These are phyloP conservation scores for Phyllotreta striolata DNA, from an alignment of 2,888 invertebrate species.

Conservation along the genomic window DNA sequence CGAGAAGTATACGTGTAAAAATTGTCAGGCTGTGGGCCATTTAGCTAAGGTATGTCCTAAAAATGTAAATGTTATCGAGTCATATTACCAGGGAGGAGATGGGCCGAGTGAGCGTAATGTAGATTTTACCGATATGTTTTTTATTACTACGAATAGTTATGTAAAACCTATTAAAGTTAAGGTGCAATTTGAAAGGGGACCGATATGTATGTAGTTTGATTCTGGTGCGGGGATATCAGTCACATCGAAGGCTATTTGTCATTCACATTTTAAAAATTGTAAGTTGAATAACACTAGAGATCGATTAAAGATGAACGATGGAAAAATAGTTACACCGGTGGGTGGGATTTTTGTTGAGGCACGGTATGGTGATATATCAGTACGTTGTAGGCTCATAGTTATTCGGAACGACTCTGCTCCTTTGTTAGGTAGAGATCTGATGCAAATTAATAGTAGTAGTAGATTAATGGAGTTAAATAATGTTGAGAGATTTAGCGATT, in stretches of 20 bases:
- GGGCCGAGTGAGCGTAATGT: slow-evolving; percentile 2
- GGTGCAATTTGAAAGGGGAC: slow-evolving; percentile 16
- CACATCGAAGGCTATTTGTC: slow-evolving; percentile 17
- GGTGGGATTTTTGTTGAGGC: slow-evolving; percentile 23
- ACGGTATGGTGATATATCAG: slow-evolving; percentile 22
- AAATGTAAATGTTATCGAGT: slow-evolving; percentile 17
- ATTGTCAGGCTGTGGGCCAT: slow-evolving; percentile 32
- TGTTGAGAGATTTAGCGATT: not conserved
- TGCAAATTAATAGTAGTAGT: slow-evolving; percentile 2
- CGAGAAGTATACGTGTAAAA: slow-evolving; percentile 13
- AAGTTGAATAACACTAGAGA: slow-evolving; percentile 22
- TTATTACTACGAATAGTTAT: slow-evolving; percentile 17
- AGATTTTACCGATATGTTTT: slow-evolving; percentile 25
- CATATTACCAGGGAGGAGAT: not conserved
- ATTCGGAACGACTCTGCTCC: slow-evolving; percentile 21
- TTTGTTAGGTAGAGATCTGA: slow-evolving; percentile 21
- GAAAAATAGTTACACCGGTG: slow-evolving; percentile 20
- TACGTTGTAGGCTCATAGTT: slow-evolving; percentile 15
- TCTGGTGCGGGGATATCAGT: slow-evolving; percentile 32
- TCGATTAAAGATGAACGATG: slow-evolving; percentile 28
- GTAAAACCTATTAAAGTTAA: slow-evolving; percentile 18
- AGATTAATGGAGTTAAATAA: too few species aligned
- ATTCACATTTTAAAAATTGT: slow-evolving; percentile 16
- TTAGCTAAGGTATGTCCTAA: slow-evolving; percentile 30
- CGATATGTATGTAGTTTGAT: slow-evolving; percentile 22